These are phyloP conservation scores for Ricordea florida DNA, from an alignment of 92 coral and sea anemone genomes.

Conservation along the genomic window DNA sequence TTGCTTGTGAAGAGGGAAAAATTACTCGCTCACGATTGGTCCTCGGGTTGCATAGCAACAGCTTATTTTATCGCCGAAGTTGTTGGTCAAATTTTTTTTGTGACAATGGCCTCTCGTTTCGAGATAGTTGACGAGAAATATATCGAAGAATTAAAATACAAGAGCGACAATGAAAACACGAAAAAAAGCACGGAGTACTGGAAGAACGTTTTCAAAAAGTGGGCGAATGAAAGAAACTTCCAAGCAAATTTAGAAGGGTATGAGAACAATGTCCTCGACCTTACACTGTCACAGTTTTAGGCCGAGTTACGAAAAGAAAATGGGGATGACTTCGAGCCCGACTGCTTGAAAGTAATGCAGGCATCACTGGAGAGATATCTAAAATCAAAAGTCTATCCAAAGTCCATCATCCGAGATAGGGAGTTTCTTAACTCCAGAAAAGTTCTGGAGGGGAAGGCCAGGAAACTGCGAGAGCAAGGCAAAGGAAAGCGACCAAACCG, in stretches of 20 bases:
- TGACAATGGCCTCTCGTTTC: background rate
- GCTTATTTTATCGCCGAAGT: no score
- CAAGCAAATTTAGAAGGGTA: background rate
- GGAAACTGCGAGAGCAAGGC: no score
- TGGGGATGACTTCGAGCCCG: slow-evolving; percentile 18
- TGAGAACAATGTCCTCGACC: background rate
- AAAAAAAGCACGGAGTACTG: slow-evolving; percentile 23
- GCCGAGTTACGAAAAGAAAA: slow-evolving; percentile 31
- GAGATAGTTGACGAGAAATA: background rate
- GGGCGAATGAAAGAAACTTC: background rate
- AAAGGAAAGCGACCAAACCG: no score
- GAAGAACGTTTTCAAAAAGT: background rate
- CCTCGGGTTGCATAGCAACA: no score
- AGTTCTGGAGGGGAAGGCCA: no score
- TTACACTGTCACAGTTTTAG: slow-evolving; percentile 14
- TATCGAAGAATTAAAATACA: slow-evolving; percentile 7
- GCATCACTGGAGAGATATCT: no score
- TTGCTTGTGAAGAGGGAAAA: no score
- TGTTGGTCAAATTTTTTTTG: no score
- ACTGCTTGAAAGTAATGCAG: slow-evolving; percentile 13
- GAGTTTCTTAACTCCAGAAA: no score
- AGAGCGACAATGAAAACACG: slow-evolving; percentile 17
- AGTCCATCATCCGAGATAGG: no score
- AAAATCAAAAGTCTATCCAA: no score
- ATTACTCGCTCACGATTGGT: no score